Evolutionary conservation across 2,888 invertebrate species (phyloP).

Genomic region (Brachylomia viminalis): DNA sequence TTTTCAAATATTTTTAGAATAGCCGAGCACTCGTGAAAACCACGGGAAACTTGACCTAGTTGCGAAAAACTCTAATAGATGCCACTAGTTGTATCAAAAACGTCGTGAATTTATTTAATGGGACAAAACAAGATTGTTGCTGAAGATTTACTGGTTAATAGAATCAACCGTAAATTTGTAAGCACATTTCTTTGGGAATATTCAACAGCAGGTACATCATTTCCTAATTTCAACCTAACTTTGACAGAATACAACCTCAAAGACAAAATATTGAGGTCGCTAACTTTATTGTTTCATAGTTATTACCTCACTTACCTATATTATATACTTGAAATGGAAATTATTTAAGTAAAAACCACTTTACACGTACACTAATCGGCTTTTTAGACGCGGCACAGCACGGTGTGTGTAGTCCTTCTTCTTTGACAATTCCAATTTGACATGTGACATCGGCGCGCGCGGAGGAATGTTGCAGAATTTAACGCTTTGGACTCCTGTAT

Average conservation of each 20-base stretch:
- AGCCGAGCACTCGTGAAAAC: neutral
- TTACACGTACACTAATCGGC: constrained; percentile 58
- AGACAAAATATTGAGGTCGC: neutral
- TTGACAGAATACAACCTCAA: constrained; percentile 26
- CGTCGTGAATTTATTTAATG: neutral
- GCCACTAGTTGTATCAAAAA: constrained; percentile 49
- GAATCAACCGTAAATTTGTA: constrained; percentile 1
- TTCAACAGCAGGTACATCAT: constrained; percentile 11
- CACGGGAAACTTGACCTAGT: constrained; percentile 32
- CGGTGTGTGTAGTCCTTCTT: constrained; percentile 28
- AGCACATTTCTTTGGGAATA: constrained; percentile 3
- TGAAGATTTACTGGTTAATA: neutral
- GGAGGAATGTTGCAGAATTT: neutral
- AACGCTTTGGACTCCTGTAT: constrained; percentile 23
- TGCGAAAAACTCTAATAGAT: constrained; percentile 51
- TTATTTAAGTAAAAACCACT: constrained; percentile 28
- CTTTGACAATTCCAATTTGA: constrained; percentile 42
- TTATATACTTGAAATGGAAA: constrained; percentile 8
- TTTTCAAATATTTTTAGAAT: constrained; percentile 8
- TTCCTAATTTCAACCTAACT: constrained; percentile 42
- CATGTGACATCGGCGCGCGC: constrained; percentile 22
- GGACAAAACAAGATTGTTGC: neutral
- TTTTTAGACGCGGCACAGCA: constrained; percentile 37
- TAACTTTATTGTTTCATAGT: neutral
- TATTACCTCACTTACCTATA: constrained; percentile 35